These are phyloP conservation scores for Daphoenositta chrysoptera DNA, from an alignment of 2,113 vertebrate genomes.

Conservation along the genomic window DNA sequence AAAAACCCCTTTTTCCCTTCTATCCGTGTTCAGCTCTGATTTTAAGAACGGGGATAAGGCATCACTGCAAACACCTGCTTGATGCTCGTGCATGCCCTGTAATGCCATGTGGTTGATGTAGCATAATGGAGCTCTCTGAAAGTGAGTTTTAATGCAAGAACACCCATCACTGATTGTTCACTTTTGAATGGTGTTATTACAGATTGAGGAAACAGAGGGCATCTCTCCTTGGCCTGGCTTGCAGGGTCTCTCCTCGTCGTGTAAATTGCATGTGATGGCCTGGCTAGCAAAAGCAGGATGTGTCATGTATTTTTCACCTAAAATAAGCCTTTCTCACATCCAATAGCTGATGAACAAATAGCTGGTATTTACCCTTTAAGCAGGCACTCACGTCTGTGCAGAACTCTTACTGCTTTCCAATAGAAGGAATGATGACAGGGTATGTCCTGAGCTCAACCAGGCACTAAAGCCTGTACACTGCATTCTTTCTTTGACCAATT, in stretches of 20 bases:
- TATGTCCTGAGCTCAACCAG: background rate
- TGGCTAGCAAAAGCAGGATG: background rate
- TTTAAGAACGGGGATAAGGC: no score
- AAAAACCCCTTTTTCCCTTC: no score
- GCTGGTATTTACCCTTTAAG: background rate
- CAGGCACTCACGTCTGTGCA: background rate
- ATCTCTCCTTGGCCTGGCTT: background rate
- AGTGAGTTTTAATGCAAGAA: background rate
- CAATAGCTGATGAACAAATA: background rate
- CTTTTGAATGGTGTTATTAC: background rate
- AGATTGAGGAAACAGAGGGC: background rate
- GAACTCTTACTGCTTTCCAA: background rate
- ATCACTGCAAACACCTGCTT: background rate
- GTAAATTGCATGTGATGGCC: background rate
- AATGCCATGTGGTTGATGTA: background rate
- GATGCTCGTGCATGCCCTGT: accelerated
- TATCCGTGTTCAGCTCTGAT: no score
- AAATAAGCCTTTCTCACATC: background rate
- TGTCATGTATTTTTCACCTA: background rate
- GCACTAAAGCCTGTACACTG: background rate
- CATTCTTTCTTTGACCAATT: background rate
- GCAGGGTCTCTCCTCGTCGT: background rate
- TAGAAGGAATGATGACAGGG: background rate
- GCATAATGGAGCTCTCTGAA: background rate
- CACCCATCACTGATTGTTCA: background rate